Evolutionary conservation across 2,113 vertebrate genomes (phyloP).

Genomic region (Mastomys coucha): DNA sequence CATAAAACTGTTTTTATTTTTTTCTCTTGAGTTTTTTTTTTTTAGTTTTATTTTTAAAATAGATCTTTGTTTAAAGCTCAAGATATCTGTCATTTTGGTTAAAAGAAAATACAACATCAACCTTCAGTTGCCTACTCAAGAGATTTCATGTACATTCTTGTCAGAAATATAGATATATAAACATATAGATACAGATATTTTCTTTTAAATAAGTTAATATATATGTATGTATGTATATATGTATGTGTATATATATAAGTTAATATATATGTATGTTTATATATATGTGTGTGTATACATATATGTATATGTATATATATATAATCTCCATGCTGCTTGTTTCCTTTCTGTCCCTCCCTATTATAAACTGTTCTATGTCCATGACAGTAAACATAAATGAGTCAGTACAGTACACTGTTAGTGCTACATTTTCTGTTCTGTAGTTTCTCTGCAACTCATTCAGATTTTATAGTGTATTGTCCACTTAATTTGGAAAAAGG

Average conservation of each 20-base stretch:
- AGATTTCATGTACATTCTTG: background rate
- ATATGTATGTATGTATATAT: background rate
- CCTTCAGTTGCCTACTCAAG: background rate
- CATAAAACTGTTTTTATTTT: background rate
- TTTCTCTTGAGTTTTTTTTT: too few relatives aligned
- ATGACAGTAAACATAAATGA: background rate
- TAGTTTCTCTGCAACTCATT: background rate
- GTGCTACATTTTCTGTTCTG: background rate
- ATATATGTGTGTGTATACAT: too few relatives aligned
- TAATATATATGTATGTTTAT: too few relatives aligned
- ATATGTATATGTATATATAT: too few relatives aligned
- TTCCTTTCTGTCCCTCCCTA: background rate
- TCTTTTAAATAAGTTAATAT: background rate
- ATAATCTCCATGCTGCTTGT: background rate
- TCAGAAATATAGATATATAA: background rate
- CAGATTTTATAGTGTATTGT: constrained; percentile 13
- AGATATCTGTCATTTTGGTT: background rate
- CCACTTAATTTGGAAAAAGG: constrained; percentile 23
- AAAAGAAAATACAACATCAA: constrained; percentile 23
- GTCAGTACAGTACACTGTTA: background rate
- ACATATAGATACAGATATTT: background rate
- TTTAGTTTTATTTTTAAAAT: constrained; percentile 21
- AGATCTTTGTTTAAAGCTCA: background rate
- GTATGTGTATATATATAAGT: too few relatives aligned
- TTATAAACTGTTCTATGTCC: background rate